A percentile compares a stretch with the other conserved stretches of the same genome.
Conservation (phyloP, 2,888 invertebrate species). For the Chrysopilus asiliformis region DNA sequence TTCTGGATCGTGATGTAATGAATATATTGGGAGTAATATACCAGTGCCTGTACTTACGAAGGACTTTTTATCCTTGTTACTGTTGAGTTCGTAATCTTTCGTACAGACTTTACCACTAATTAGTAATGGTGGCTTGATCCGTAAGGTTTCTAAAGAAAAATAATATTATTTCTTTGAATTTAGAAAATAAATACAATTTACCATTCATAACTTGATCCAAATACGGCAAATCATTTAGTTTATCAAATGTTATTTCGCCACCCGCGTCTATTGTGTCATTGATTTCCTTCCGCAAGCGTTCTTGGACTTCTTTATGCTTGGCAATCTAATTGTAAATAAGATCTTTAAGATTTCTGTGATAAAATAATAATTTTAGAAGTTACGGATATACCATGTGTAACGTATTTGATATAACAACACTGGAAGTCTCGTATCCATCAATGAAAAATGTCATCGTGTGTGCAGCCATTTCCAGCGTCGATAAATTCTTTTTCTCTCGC, state of each 20-base stretch:
- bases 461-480: conserved; percentile 19
- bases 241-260: conserved; percentile 22
- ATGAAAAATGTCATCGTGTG: conserved; percentile 30
- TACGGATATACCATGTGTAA: conserved; percentile 22
- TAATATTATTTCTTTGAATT: too few species aligned
- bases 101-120: neutral
- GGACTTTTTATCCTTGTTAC: too few species aligned
- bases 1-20: conserved; percentile 36
- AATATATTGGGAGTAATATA: conserved; percentile 17
- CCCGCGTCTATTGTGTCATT: conserved; percentile 13
- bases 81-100: neutral
- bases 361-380: neutral
- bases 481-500: conserved; percentile 22
- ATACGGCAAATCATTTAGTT: conserved; percentile 23
- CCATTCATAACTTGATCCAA: conserved; percentile 30
- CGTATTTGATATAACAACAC: conserved; percentile 21
- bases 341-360: neutral
- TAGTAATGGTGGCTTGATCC: neutral
- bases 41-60: conserved; percentile 16
- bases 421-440: conserved; percentile 33
- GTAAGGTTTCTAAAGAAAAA: too few species aligned
- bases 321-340: conserved; percentile 20
- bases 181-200: too few species aligned
- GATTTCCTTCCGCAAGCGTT: conserved; percentile 24
- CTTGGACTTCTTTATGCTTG: conserved; percentile 20